Evolutionary conservation across 1,140 invertebrate genomes (phyloP), one percentile per base, ranked within the genome.

Genomic region (Drosophila saltans): DNA sequence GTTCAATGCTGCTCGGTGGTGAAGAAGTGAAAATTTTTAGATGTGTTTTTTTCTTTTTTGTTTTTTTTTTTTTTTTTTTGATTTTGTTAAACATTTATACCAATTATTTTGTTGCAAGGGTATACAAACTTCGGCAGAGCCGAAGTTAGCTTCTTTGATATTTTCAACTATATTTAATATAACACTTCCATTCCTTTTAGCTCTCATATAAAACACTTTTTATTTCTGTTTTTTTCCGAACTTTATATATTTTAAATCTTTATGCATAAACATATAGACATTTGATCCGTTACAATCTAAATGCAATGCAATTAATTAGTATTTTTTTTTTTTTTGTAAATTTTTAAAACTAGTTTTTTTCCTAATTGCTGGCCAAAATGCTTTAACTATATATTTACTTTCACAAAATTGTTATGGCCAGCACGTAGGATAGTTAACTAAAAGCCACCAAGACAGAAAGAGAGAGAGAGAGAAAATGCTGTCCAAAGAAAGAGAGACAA

Each of bases 361-460:
- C 45, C 24, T 52, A 26, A 52, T 52, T 52, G 45, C 24, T 57
- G 45, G 62, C 57, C 57, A 76, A 73, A 66, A 45, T 75, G 77
- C 59, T 75, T 78, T 61, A 61, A 78, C 75, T 75, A 78, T 78
- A 63, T 63, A 75, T 81, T 70, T 30, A 59, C 45, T 52, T 10
- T 10, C 8, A 9, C 21, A 52, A 52, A 52, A 67, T 75, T 82
- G 80, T 65, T 66, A 82, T 83, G 71, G 80, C 59, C 72, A 61
- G 72, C 80, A 82, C 75, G 75, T 75, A 55, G 62, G 58, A 65
- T 55, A 73, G 60, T 65, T 65, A 80, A 77, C 60, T 65, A 45
- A 7, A n/a, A 61, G 73, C 26, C 40, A 56, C 10, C 24, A 41
- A 45, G n/a, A 59, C 8, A 16, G 33, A 26, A 9, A 61, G 59